Conservation (phyloP, 2,797 vertebrate species). For the Danio kyathit region DNA sequence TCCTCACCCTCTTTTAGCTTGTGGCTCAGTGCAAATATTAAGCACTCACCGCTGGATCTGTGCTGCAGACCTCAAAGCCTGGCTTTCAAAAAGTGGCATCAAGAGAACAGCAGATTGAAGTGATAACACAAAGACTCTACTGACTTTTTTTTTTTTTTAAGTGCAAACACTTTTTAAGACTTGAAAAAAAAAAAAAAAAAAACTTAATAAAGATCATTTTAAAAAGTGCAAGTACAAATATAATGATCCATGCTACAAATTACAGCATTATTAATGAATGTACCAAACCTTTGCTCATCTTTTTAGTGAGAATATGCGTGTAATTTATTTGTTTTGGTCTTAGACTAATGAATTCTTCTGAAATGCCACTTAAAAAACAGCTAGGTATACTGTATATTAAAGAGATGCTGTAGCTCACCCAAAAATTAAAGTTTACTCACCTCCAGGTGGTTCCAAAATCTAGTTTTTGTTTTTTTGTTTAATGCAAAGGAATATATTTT, state of each 20-base stretch:
- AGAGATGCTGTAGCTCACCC: no score
- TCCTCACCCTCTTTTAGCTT: slow-evolving; percentile 65
- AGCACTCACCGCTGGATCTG: slow-evolving; percentile 31
- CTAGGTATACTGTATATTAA: not conserved
- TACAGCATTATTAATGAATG: not conserved
- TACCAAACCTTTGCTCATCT: not conserved
- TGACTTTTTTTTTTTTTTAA: not conserved
- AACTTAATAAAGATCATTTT: not conserved
- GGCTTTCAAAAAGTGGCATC: slow-evolving; percentile 10
- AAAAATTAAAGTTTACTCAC: no score
- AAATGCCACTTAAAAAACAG: not conserved
- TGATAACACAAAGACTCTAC: not conserved
- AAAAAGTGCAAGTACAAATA: not conserved
- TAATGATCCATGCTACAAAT: not conserved
- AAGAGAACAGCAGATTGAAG: slow-evolving; percentile 76
- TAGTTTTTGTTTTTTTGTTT: no score
- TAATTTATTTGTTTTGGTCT: no score
- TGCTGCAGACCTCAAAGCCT: slow-evolving; percentile 31
- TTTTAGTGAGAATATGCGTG: no score
- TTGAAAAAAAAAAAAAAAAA: not conserved
- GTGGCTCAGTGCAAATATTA: slow-evolving; percentile 70
- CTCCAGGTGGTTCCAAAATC: no score
- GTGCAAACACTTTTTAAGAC: not conserved
- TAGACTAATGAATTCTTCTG: no score
- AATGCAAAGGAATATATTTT: no score